phyloP scores from a whole-genome alignment of 2,797 vertebrate genomes.

The Phataginus tetradactyla region DNA sequence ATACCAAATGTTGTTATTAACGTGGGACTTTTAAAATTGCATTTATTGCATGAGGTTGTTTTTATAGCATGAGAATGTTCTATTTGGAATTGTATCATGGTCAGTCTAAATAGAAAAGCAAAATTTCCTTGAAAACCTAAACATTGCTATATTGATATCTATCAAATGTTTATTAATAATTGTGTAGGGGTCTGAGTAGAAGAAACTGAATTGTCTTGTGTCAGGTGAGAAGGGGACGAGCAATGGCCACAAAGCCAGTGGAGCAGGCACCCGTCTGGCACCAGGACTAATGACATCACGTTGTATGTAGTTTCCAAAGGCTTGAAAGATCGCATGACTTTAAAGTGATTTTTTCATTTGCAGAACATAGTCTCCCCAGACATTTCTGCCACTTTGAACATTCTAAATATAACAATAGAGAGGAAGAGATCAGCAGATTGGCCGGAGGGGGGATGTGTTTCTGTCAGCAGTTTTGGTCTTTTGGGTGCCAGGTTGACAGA shows the following conservation, averaged over 20 bases:
- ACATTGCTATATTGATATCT: conserved; percentile 51
- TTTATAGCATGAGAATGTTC: conserved; percentile 73
- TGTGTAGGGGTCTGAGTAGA: background rate
- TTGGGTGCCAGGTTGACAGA: background rate
- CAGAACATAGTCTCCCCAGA: background rate
- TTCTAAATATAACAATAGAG: background rate
- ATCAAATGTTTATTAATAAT: background rate
- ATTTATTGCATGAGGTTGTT: conserved; percentile 71
- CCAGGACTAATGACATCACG: background rate
- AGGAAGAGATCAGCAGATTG: background rate
- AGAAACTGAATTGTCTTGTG: background rate
- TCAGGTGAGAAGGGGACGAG: background rate
- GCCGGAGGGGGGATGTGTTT: background rate
- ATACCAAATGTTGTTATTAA: conserved; percentile 64
- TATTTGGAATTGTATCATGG: conserved; percentile 64
- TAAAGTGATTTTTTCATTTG: background rate
- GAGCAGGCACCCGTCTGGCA: background rate
- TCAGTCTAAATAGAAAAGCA: conserved; percentile 37
- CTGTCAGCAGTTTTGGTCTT: background rate
- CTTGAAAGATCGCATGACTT: conserved; percentile 19
- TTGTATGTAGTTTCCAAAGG: background rate
- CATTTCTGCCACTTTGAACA: background rate
- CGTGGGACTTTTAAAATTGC: conserved; percentile 60
- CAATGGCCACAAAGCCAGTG: background rate
- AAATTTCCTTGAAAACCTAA: conserved; percentile 48